Conservation (phyloP, 2,113 vertebrate genomes). For the Nerophis ophidion region DNA sequence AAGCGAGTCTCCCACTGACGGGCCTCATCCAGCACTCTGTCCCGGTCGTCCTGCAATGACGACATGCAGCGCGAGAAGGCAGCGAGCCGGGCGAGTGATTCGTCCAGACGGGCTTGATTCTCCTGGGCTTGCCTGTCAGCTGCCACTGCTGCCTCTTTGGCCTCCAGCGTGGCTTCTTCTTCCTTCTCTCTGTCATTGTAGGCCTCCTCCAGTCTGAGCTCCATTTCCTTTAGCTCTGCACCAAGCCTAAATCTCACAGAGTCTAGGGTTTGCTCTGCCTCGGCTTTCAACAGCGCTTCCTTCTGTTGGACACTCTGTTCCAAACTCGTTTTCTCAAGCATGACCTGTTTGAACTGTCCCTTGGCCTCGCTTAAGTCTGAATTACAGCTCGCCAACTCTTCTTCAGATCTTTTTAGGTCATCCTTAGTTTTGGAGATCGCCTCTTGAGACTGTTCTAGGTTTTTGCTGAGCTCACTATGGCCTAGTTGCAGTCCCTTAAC, state of each 20-base stretch:
- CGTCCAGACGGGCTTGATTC: slow-evolving; percentile 78
- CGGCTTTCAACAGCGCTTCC: slow-evolving; percentile 76
- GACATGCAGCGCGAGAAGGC: slow-evolving; percentile 95
- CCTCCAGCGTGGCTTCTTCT: slow-evolving; percentile 67
- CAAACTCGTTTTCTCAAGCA: slow-evolving; percentile 67
- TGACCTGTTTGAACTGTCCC: slow-evolving; percentile 72
- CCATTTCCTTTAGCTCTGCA: slow-evolving; percentile 75
- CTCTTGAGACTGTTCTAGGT: slow-evolving; percentile 67
- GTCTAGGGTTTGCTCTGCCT: slow-evolving; percentile 80
- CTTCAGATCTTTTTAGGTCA: slow-evolving; percentile 65
- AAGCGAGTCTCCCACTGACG: slow-evolving; percentile 90
- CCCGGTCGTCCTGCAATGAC: slow-evolving; percentile 92
- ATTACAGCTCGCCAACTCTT: slow-evolving; percentile 74
- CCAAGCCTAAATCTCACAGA: slow-evolving; percentile 82
- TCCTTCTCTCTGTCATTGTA: slow-evolving; percentile 71
- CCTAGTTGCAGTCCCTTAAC: slow-evolving; percentile 79
- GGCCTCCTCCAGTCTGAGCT: slow-evolving; percentile 77
- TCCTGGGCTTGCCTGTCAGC: slow-evolving; percentile 76
- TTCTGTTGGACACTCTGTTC: slow-evolving; percentile 63
- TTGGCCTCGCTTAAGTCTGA: slow-evolving; percentile 76
- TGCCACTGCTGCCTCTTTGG: slow-evolving; percentile 63
- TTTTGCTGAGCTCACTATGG: slow-evolving; percentile 71
- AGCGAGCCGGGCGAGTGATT: slow-evolving; percentile 83
- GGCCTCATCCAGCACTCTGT: slow-evolving; percentile 87
- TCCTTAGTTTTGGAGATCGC: slow-evolving; percentile 65